phyloP scores from a whole-genome alignment of 2,888 invertebrate species.

The Patella depressa region DNA sequence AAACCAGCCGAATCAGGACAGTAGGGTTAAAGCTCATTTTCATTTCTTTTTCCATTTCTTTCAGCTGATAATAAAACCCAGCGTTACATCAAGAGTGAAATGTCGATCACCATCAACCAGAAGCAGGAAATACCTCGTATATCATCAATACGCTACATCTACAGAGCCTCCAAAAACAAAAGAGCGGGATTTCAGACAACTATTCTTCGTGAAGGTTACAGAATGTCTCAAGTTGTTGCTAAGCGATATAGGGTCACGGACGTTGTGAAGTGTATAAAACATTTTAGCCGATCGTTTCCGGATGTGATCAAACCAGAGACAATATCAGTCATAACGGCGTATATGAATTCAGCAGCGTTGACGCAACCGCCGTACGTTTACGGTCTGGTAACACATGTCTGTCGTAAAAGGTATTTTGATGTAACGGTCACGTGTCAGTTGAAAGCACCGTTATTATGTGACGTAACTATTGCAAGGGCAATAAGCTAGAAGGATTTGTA shows the following conservation, averaged over 20 bases:
- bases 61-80: constrained; percentile 27
- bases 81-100: constrained; percentile 14
- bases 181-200: constrained; percentile 17
- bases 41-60: not conserved
- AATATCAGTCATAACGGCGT: constrained; percentile 22
- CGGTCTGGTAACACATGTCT: constrained; percentile 21
- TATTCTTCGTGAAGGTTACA: constrained; percentile 13
- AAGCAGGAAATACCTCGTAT: constrained; percentile 10
- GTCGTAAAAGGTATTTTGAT: constrained; percentile 18
- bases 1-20: no score
- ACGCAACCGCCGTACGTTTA: constrained; percentile 27
- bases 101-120: constrained; percentile 26
- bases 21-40: no score
- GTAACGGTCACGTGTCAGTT: constrained; percentile 28
- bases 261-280: constrained; percentile 24
- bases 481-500: constrained; percentile 16
- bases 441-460: constrained; percentile 28
- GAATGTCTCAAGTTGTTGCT: constrained; percentile 24
- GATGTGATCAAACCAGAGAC: constrained; percentile 29
- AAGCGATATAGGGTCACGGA: constrained; percentile 9
- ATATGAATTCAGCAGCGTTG: constrained; percentile 25
- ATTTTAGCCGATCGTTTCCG: constrained; percentile 31
- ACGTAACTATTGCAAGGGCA: constrained; percentile 25
- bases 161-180: constrained; percentile 12
- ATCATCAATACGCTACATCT: constrained; percentile 17